Base-by-base conservation (phyloP, 2,797 vertebrate genomes). In the Picus viridis region DNA sequence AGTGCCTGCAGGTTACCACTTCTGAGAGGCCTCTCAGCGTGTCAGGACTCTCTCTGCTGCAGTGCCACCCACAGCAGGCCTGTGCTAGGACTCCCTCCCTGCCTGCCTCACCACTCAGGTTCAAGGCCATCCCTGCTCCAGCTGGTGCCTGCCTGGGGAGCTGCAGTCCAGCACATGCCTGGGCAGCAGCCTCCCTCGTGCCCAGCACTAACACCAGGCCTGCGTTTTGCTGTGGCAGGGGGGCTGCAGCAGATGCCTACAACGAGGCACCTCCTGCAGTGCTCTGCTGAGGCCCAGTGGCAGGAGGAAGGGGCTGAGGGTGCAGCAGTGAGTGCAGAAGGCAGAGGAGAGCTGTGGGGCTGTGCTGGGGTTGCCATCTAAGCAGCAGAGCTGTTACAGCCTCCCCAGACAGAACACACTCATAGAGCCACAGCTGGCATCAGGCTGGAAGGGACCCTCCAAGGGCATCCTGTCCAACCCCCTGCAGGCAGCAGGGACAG, bases 111-210 rank as follows among this genome's bases (percentile, higher is more conserved):
- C 39, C n/a, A 47, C 27, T 14, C 22, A 26, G 23, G 18, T 47
- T 47, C 80, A 2, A 29, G 61, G 58, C 63, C 17, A 4, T 5
- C 51, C 39, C 62, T 53, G 53, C 62, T 63, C 32, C 68, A 17
- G 56, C n/a, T 2, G 2, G 23, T 18, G 27, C 53, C 26, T 47
- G n/a, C 45, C 36, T 13, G 2, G 6, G 43, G 22, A 22, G 41
- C 1, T 2, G 9, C 58, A 26, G 54, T 4, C 14, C 26, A 9
- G 62, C 32, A 41, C 49, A 13, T 0, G 0, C 15, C 10, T 47
- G 45, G 45, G 45, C 45, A 45, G 45, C 45, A 45, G 13, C 53
- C 53, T 27, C 26, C 53, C 24, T 49, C 36, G 39, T n/a, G 4
- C 47, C 57, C 36, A 41, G 49, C 36, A 41, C 27, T 27, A 19